Evolutionary conservation across 2,888 invertebrate species (phyloP), one percentile per base, ranked within the genome.

Genomic region (Hirtodrosophila confusa): DNA sequence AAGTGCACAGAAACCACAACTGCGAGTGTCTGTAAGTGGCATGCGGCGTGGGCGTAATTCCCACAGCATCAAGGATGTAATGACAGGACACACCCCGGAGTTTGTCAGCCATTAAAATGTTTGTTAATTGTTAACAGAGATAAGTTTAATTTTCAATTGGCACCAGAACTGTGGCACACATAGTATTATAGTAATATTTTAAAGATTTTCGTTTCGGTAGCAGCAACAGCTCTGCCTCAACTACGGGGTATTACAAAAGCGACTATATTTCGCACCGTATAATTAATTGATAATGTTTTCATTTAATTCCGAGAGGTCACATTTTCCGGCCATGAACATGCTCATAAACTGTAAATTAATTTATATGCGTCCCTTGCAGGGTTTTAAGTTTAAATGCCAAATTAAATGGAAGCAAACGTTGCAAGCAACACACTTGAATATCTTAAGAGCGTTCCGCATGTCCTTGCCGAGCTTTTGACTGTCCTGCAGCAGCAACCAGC

Each of bases 381-480:
- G 37, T 37, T 41, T 75, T 51, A 17, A 48, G 45, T 57, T 61
- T 64, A 73, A 64, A 61, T 61, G 45, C 12, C 37, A 54, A 63
- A 51, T 61, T 50, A 43, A 64, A 37, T 54, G 39, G 33, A 27
- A 36, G 29, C 27, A 58, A 62, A 56, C 50, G 54, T 44, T 39
- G 29, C 0, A 55, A 17, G 12, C 10, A 48, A 33, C 31, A 48
- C 27, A 11, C n/a, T 51, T 40, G 24, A n/a, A 35, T 40, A 9
- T 53, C 40, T 43, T 43, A 45, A 53, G 23, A 47, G 44, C 17
- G 9, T 3, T 10, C 11, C 27, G 31, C 31, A 31, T 31, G 7
- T 31, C 31, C 31, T 11, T 56, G 29, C 43, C 37, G 10, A 57
- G 23, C 33, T 68, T 31, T 62, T 37, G 56, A 74, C 53, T 57